These are phyloP conservation scores for Eupelmus urozonus DNA, from an alignment of 2,888 invertebrate genomes.

Conservation along the genomic window DNA sequence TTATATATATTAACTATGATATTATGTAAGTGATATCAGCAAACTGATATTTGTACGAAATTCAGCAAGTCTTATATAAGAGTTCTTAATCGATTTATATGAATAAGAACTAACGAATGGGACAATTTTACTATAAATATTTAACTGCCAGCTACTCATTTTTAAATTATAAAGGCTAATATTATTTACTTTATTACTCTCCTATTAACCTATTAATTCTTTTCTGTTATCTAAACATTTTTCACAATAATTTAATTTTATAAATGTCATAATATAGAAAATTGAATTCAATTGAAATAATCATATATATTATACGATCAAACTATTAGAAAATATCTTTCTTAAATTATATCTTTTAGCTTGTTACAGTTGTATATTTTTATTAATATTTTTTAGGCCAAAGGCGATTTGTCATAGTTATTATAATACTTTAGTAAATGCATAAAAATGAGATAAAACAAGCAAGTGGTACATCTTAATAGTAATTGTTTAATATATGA, in stretches of 20 bases:
- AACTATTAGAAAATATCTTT: slow-evolving; percentile 67
- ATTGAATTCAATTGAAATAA: slow-evolving; percentile 73
- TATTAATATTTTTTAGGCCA: slow-evolving; percentile 59
- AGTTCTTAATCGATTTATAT: slow-evolving; percentile 20
- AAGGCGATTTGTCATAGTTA: slow-evolving; percentile 38
- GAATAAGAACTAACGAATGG: slow-evolving; percentile 71
- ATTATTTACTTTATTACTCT: slow-evolving; percentile 75
- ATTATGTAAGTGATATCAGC: slow-evolving; percentile 23
- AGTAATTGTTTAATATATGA: slow-evolving; percentile 18
- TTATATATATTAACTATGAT: slow-evolving; percentile 9
- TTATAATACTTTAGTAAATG: slow-evolving; percentile 51
- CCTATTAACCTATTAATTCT: slow-evolving; percentile 74
- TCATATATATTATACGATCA: slow-evolving; percentile 62
- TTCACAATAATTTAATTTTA: slow-evolving; percentile 73
- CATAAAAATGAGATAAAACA: slow-evolving; percentile 19
- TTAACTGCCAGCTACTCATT: slow-evolving; percentile 69
- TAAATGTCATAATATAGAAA: slow-evolving; percentile 69
- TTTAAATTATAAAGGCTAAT: slow-evolving; percentile 71
- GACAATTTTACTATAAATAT: slow-evolving; percentile 73
- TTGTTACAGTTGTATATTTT: slow-evolving; percentile 66
- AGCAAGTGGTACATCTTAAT: slow-evolving; percentile 1
- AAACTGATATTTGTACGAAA: slow-evolving; percentile 47
- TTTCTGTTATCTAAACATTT: slow-evolving; percentile 60
- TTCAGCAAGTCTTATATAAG: slow-evolving; percentile 51
- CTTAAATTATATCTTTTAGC: slow-evolving; percentile 62